Conservation (phyloP, 1,140 invertebrate genomes). For the Drosophila truncata region DNA sequence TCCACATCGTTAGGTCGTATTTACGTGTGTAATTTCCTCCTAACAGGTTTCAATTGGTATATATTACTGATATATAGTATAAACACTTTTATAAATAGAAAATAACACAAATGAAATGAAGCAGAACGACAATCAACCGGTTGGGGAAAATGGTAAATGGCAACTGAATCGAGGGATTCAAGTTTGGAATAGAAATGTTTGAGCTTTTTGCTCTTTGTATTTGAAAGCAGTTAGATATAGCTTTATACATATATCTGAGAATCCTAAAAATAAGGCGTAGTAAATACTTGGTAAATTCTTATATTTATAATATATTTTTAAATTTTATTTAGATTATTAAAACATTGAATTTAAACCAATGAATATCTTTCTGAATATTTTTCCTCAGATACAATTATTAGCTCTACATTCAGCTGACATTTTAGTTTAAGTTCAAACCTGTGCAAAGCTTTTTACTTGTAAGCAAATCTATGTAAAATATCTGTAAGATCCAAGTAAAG, state of each 20-base stretch:
- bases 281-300: neutral
- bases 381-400: neutral
- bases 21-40: neutral
- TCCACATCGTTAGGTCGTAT: slow-evolving; percentile 37
- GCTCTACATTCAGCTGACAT: neutral
- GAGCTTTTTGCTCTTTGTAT: slow-evolving; percentile 24
- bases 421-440: neutral
- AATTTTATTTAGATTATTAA: neutral
- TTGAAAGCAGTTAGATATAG: neutral
- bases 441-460: neutral
- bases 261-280: neutral
- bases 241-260: slow-evolving; percentile 12
- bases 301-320: neutral
- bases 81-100: slow-evolving; percentile 3
- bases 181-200: neutral
- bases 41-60: slow-evolving; percentile 12
- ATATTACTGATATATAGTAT: slow-evolving; percentile 20
- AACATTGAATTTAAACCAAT: neutral
- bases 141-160: neutral
- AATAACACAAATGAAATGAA: neutral
- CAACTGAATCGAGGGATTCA: slow-evolving; percentile 10
- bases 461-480: neutral
- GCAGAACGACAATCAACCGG: neutral
- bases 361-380: neutral
- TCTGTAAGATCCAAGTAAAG: neutral